Base-by-base conservation (phyloP, 92 coral and sea anemone species). In the Micromussa lordhowensis region DNA sequence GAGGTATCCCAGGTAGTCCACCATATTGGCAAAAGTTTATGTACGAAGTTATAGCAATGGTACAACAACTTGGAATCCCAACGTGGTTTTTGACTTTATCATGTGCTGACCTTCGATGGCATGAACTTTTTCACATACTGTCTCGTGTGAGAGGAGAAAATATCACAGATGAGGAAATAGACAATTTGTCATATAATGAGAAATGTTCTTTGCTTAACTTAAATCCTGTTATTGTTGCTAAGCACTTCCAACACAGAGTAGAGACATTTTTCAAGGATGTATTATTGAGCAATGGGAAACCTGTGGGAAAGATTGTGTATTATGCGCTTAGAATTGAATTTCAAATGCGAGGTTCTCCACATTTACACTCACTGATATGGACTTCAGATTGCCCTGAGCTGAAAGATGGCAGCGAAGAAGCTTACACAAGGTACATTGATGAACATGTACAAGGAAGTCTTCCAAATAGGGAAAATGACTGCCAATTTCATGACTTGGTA, bases 61-160 rank as follows among this genome's bases (percentile, higher is more conserved):
- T 87, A 1, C 80, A 87, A 87, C 91, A 87, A 36, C 85, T 87
- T 79, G 90, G 85, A 26, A 86, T 86, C 32, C 90, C n/a, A 84
- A 86, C 89, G 75, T 58, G 83, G 83, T 86, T 85, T n/a, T 49
- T 85, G 89, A 86, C 89, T 13, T 77, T 86, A 30, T 77, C 88
- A 32, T 86, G 89, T 54, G 89, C 84, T 75, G 89, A 86, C 24
- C 57, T 85, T 31, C 75, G 88, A 73, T 74, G 88, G 88, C 88
- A 82, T n/a, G 89, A 86, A 54, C 44, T 78, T n/a, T 87, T 79
- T 34, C 88, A 80, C 30, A 87, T 79, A 26, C 44, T 79, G 38
- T 44, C 91, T 21, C 81, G 54, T 64, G 21, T 28, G 1, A 66
- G 81, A 5, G 87, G 91, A 21, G 24, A 66, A 68, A 81, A 68